Conservation (phyloP, 92 coral and sea anemone species). For the Umimayanthus chanpuru region DNA sequence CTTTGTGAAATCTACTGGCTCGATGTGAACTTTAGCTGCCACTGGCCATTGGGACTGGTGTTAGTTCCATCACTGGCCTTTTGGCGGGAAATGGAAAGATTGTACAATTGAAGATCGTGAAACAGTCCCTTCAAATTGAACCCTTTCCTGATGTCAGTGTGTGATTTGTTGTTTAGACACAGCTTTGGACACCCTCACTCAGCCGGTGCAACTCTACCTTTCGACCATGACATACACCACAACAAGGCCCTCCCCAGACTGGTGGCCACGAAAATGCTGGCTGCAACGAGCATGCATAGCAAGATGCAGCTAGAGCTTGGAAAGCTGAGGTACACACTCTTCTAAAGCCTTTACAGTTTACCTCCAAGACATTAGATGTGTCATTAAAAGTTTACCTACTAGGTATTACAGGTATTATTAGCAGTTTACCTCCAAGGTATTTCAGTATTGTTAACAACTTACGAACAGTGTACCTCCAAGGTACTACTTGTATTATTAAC, state of each 20-base stretch:
- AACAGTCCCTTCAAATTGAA: too few species aligned
- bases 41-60: too few species aligned
- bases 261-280: conserved; percentile 92
- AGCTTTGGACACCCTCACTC: conserved; percentile 71
- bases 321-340: conserved; percentile 55
- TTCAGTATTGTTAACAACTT: background rate
- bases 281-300: conserved; percentile 92
- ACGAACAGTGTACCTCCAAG: background rate
- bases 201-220: conserved; percentile 44
- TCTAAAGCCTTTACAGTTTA: background rate
- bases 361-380: too few species aligned
- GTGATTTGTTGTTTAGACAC: conserved; percentile 47
- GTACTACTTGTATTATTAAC: too few species aligned
- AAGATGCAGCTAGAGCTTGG: conserved; percentile 97
- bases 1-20: too few species aligned
- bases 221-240: conserved; percentile 73
- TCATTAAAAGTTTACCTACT: too few species aligned
- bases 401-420: too few species aligned
- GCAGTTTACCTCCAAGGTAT: background rate
- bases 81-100: too few species aligned
- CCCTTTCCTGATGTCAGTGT: background rate
- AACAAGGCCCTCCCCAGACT: conserved; percentile 79
- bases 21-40: too few species aligned
- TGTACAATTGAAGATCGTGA: too few species aligned
- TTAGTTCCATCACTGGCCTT: too few species aligned